Conservation (phyloP, 2,797 vertebrate species). For the Petrocephalus sullivani region DNA sequence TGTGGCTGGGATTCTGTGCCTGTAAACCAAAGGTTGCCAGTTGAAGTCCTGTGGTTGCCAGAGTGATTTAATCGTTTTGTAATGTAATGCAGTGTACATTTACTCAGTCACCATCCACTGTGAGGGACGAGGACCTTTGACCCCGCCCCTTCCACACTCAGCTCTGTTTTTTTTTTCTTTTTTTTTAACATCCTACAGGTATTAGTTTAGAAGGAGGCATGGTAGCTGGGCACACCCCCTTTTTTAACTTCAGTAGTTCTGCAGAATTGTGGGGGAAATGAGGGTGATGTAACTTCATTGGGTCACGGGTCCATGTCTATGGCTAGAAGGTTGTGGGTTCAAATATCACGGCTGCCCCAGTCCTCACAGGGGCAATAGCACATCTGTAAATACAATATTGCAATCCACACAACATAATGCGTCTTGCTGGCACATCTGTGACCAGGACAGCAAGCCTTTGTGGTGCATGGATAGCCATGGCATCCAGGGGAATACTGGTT, state of each 20-base stretch:
- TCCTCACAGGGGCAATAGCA: neutral
- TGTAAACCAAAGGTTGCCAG: neutral
- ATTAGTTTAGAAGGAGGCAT: neutral
- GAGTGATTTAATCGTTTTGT: neutral
- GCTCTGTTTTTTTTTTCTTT: neutral
- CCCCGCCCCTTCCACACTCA: neutral
- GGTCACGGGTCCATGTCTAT: neutral
- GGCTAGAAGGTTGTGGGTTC: neutral
- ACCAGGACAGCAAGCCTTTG: neutral
- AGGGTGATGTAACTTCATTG: neutral
- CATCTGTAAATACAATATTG: neutral
- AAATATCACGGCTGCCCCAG: neutral
- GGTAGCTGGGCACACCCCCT: neutral
- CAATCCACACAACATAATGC: neutral
- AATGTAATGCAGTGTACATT: neutral
- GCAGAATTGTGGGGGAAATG: neutral
- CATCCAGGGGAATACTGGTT: neutral
- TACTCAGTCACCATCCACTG: neutral
- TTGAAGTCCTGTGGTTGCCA: neutral
- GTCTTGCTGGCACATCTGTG: neutral
- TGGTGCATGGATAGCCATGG: neutral
- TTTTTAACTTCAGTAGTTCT: neutral
- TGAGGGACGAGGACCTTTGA: neutral
- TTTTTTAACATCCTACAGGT: neutral
- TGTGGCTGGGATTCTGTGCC: neutral